A percentile compares a stretch with the other conserved stretches of the same genome.
These are phyloP conservation scores for Thymelicus acteon DNA, from an alignment of 2,888 invertebrate genomes.

Conservation along the genomic window DNA sequence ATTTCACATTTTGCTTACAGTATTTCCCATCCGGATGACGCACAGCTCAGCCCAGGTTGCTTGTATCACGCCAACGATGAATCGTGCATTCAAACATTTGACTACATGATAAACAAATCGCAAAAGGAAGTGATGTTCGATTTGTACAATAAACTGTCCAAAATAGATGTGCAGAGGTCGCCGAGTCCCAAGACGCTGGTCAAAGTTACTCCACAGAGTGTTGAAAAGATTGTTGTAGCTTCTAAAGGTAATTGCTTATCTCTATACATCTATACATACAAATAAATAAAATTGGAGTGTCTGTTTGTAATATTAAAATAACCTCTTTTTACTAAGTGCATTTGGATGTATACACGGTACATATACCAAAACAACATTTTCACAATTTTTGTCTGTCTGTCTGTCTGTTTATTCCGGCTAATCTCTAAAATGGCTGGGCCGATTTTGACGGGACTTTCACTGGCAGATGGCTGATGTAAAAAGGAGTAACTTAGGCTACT, in stretches of 20 bases:
- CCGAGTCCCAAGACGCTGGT: constrained; percentile 71
- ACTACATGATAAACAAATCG: constrained; percentile 79
- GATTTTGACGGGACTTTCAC: too few relatives aligned
- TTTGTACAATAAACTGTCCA: constrained; percentile 76
- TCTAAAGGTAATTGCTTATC: constrained; percentile 65
- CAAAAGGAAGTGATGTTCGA: constrained; percentile 82
- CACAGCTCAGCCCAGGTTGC: constrained; percentile 72
- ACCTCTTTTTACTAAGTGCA: too few relatives aligned
- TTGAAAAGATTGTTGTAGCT: constrained; percentile 75
- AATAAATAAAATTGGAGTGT: too few relatives aligned
- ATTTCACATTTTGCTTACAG: constrained; percentile 50
- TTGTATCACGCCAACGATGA: constrained; percentile 71
- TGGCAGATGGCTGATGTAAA: too few relatives aligned
- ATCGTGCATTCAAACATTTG: constrained; percentile 68
- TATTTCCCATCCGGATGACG: constrained; percentile 63
- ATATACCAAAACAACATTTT: too few relatives aligned
- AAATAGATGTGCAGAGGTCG: constrained; percentile 73
- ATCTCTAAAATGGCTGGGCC: too few relatives aligned
- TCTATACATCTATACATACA: too few relatives aligned
- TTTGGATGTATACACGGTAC: too few relatives aligned
- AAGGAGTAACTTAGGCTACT: too few relatives aligned
- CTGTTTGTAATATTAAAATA: too few relatives aligned
- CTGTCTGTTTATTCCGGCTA: too few relatives aligned
- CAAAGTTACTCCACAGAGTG: constrained; percentile 77
- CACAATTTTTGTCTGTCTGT: too few relatives aligned